These are phyloP conservation scores for Incurvaria masculella DNA, from an alignment of 2,888 invertebrate species.

Conservation along the genomic window DNA sequence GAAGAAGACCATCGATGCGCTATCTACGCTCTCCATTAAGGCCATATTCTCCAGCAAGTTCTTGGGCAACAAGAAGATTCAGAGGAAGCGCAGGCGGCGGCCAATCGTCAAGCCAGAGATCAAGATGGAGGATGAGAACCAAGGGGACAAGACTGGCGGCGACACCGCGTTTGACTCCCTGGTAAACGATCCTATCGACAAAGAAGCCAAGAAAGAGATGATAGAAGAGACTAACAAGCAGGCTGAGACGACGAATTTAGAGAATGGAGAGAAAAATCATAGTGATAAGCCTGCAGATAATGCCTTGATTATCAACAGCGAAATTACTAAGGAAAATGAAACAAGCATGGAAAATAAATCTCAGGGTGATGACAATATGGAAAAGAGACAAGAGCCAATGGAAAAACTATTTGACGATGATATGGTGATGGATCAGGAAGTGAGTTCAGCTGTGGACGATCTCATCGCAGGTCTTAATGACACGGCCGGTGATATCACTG, in stretches of 20 bases:
- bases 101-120: conserved; percentile 13
- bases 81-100: conserved; percentile 23
- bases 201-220: conserved; percentile 21
- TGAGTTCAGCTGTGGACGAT: neutral
- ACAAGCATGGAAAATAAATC: neutral
- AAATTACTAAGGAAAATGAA: neutral
- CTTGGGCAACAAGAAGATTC: conserved; percentile 29
- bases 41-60: conserved; percentile 30
- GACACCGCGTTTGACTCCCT: conserved; percentile 15
- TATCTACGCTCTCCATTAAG: conserved; percentile 27
- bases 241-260: conserved; percentile 8
- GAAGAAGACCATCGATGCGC: conserved; percentile 19
- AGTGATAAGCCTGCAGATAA: neutral
- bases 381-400: neutral
- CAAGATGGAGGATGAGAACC: no score
- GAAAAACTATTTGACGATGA: neutral
- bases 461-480: neutral
- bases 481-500: neutral
- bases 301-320: neutral
- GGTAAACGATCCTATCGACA: conserved; percentile 18
- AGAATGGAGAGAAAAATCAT: neutral
- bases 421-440: neutral
- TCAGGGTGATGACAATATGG: no score
- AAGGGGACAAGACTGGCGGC: neutral
- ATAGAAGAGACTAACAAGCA: conserved; percentile 27